These are phyloP conservation scores for Palloptera scutellata DNA, from an alignment of 2,888 invertebrate species.

Conservation along the genomic window DNA sequence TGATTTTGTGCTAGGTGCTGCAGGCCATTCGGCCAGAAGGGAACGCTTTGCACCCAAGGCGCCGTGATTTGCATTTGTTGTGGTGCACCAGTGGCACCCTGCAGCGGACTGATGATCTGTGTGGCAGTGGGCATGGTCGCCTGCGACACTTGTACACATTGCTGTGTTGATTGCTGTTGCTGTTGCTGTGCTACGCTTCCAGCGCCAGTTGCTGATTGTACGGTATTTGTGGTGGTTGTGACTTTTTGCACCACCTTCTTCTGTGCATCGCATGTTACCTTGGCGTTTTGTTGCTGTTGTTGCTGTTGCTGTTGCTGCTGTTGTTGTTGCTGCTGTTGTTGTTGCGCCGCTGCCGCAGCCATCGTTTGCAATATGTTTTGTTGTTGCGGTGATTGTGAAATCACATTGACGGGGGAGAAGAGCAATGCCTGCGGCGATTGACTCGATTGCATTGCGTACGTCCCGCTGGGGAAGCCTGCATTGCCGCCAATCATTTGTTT, in stretches of 20 bases:
- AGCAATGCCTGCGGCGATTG: constrained; percentile 82
- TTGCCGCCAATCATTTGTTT: constrained; percentile 71
- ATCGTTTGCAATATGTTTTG: constrained; percentile 62
- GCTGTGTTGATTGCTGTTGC: constrained; percentile 68
- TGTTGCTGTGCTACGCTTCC: constrained; percentile 52
- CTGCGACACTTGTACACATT: constrained; percentile 77
- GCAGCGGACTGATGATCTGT: constrained; percentile 77
- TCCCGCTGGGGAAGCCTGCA: constrained; percentile 63
- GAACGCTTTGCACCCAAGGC: constrained; percentile 79
- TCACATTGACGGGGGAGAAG: constrained; percentile 67
- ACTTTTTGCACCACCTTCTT: constrained; percentile 69
- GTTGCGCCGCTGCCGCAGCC: constrained; percentile 53
- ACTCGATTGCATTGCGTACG: constrained; percentile 81
- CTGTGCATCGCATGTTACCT: constrained; percentile 47
- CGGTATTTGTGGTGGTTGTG: constrained; percentile 58
- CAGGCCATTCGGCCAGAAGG: constrained; percentile 77
- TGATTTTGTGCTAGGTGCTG: constrained; percentile 80
- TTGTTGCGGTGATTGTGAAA: constrained; percentile 62
- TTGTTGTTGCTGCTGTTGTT: constrained; percentile 52
- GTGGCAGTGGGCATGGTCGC: constrained; percentile 72
- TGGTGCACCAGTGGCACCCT: constrained; percentile 69
- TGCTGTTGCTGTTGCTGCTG: constrained; percentile 48
- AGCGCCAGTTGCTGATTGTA: constrained; percentile 58
- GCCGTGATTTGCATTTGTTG: constrained; percentile 79
- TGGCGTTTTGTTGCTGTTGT: constrained; percentile 43